These are phyloP conservation scores for Malacoctenus gilli DNA, from an alignment of 2,797 vertebrate genomes.

Conservation along the genomic window DNA sequence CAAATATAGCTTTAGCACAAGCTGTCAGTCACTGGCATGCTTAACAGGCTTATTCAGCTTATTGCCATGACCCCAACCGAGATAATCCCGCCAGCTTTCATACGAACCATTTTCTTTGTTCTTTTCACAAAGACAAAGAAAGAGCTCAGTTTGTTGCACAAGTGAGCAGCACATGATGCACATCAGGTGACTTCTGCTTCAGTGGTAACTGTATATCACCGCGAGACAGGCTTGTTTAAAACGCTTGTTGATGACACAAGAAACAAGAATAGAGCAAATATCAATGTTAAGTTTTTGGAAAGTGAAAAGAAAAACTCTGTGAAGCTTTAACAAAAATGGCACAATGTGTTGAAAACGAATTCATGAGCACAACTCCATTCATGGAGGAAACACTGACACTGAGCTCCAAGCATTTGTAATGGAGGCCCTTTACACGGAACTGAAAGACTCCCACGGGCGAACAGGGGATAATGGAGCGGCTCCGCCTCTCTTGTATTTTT, in stretches of 20 bases:
- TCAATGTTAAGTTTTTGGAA: background rate
- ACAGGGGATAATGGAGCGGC: background rate
- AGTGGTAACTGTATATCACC: conserved; percentile 45
- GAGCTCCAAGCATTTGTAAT: background rate
- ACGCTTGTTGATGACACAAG: conserved; percentile 38
- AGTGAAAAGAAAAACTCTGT: background rate
- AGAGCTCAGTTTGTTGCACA: conserved; percentile 56
- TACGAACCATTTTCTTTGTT: conserved; percentile 53
- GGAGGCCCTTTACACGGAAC: conserved; percentile 1
- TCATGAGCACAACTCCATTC: conserved; percentile 5
- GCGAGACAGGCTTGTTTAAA: conserved; percentile 27
- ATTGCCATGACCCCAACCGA: conserved; percentile 31
- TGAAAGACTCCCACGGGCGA: background rate
- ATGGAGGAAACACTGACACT: background rate
- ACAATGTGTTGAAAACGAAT: background rate
- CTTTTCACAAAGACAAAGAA: conserved; percentile 60
- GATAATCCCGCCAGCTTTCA: conserved; percentile 57
- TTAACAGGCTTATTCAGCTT: conserved; percentile 58
- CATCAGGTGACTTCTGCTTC: conserved; percentile 64
- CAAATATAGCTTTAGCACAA: conserved; percentile 17
- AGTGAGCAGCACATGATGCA: conserved; percentile 59
- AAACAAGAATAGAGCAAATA: conserved; percentile 8
- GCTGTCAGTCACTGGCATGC: conserved; percentile 10
- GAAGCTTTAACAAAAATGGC: background rate
- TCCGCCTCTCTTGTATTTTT: conserved; percentile 9